Evolutionary conservation across 2,113 vertebrate genomes (phyloP).

Genomic region (Taxidea taxus): DNA sequence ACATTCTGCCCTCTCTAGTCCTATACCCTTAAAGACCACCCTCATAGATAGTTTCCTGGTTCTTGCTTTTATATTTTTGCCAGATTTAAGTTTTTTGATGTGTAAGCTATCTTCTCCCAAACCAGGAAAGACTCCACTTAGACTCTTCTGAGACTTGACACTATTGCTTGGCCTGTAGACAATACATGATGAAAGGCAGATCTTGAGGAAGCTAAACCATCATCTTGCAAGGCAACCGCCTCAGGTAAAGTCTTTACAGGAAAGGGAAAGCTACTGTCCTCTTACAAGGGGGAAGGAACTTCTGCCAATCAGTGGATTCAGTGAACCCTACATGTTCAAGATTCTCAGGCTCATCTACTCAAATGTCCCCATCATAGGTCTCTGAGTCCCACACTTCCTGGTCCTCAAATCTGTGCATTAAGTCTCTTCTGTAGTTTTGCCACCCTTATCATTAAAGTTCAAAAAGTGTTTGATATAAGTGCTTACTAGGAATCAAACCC

Average conservation of each 20-base stretch:
- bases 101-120: background rate
- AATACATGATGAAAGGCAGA: background rate
- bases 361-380: background rate
- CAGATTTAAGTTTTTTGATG: background rate
- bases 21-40: background rate
- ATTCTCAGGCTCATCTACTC: background rate
- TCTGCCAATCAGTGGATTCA: background rate
- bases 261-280: background rate
- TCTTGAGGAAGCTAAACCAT: background rate
- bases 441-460: background rate
- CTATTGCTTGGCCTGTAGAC: background rate
- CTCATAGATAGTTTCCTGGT: background rate
- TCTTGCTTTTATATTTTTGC: background rate
- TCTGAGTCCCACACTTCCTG: background rate
- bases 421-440: background rate
- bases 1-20: background rate
- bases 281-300: background rate
- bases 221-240: background rate
- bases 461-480: background rate
- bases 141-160: background rate
- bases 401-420: background rate
- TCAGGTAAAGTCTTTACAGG: background rate
- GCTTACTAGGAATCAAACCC: background rate
- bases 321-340: background rate
- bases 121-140: background rate